Conservation (phyloP, 2,888 invertebrate species). For the Girardia tigrina region DNA sequence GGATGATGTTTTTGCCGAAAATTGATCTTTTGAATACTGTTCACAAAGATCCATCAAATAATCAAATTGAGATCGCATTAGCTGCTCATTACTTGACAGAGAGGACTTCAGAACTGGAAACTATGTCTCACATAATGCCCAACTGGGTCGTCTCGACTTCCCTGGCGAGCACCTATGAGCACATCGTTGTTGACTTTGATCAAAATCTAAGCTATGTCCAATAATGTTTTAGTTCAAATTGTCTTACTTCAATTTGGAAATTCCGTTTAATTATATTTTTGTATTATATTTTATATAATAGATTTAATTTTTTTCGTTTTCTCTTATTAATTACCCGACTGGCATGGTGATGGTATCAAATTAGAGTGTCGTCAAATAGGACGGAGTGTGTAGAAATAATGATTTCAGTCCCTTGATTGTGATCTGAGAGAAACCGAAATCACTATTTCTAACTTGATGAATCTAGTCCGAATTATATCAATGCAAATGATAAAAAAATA, state of each 20-base stretch:
- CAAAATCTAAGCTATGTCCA: slow-evolving; percentile 16
- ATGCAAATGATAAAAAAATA: no score
- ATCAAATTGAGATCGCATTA: slow-evolving; percentile 39
- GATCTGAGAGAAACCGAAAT: no score
- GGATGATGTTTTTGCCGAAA: background rate
- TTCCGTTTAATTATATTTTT: slow-evolving; percentile 4
- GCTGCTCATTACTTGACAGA: slow-evolving; percentile 42
- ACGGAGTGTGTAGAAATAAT: no score
- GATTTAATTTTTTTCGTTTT: no score
- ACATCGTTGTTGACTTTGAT: background rate
- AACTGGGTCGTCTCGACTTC: slow-evolving; percentile 40
- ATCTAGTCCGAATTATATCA: no score
- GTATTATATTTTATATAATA: no score
- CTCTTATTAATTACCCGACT: no score
- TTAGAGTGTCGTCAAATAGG: no score
- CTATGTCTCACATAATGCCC: slow-evolving; percentile 39
- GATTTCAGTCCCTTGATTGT: no score
- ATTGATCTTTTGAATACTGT: background rate
- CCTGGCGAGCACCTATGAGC: slow-evolving; percentile 41
- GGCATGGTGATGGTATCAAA: no score
- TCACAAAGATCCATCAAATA: background rate
- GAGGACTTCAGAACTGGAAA: slow-evolving; percentile 39
- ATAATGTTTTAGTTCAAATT: background rate
- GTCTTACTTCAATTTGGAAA: background rate
- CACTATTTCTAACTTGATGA: no score